phyloP scores from a whole-genome alignment of 2,888 invertebrate species.

The Hemicrepidius hirtus region DNA sequence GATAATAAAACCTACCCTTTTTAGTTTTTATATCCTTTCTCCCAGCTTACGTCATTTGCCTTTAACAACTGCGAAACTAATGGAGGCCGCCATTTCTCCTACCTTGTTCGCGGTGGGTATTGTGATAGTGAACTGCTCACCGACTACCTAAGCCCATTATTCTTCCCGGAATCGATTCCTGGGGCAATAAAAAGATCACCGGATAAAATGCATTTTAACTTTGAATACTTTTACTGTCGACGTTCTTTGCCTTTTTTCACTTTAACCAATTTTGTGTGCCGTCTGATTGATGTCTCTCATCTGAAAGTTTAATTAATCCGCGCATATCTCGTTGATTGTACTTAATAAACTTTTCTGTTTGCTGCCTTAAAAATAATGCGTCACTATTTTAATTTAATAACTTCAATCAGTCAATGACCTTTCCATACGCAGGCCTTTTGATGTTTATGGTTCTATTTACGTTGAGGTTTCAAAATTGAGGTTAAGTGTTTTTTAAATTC shows the following conservation, averaged over 20 bases:
- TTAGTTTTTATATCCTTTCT: constrained; percentile 54
- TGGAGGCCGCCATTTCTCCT: constrained; percentile 68
- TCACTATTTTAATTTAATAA: constrained; percentile 51
- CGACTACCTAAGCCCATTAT: constrained; percentile 67
- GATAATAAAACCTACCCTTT: constrained; percentile 67
- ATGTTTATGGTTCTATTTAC: constrained; percentile 56
- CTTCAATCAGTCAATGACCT: constrained; percentile 56
- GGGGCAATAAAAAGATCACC: constrained; percentile 62
- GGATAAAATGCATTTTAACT: constrained; percentile 64
- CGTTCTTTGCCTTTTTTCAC: constrained; percentile 22
- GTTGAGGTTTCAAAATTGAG: constrained; percentile 52
- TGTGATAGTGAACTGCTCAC: constrained; percentile 65
- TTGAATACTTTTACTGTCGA: constrained; percentile 55
- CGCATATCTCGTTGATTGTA: constrained; percentile 35
- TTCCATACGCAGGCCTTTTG: constrained; percentile 50
- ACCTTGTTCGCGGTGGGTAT: constrained; percentile 65
- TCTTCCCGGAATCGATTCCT: constrained; percentile 66
- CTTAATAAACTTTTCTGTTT: constrained; percentile 40
- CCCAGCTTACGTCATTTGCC: constrained; percentile 69
- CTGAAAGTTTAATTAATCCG: constrained; percentile 27
- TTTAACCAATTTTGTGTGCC: constrained; percentile 30
- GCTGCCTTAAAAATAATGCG: constrained; percentile 45
- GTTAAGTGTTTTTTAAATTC: constrained; percentile 60
- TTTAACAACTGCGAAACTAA: constrained; percentile 71
- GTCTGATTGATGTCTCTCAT: constrained; percentile 32